Base-by-base conservation (phyloP, 2,797 vertebrate species). In the Melanotaenia maccullochi region DNA sequence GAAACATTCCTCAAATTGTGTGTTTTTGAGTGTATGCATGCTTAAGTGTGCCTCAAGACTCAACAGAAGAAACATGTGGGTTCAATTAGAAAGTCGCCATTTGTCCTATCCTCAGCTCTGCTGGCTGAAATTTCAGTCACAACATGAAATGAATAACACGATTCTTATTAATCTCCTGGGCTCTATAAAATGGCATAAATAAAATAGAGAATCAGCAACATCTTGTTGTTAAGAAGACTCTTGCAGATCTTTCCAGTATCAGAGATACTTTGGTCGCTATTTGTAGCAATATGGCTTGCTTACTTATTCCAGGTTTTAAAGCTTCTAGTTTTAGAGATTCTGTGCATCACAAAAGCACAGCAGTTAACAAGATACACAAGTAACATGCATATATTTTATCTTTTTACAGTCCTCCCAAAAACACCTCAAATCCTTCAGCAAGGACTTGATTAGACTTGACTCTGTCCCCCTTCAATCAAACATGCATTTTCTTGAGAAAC, bases 1-100 rank as follows among this genome's bases (percentile, higher is more conserved):
- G 67, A 90, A 90, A 87, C 81, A 88, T 89, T 89, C 87, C 83
- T 80, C 70, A 68, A 84, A 80, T 66, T 72, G 77, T 87, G 79
- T 78, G 75, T 85, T 68, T 90, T 76, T 84, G 49, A 85, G 82
- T 35, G 71, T 47, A 75, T 73, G 76, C 66, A 73, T 81, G 76
- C 61, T 44, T 52, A 35, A 75, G 76, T 76, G 77, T 59, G 83
- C 83, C 73, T 83, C 74, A 60, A 65, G 58, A 79, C 33, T 75
- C 60, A 35, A 76, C 72, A 73, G 65, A 73, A 74, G 67, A 63
- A 85, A 84, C 89, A 90, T 89, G 77, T 89, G 88, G 81, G 32
- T 35, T 59, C 78, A 61, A 86, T 91, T 85, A 89, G 74, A 80
- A 76, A 75, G 83, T 79, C 57, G 58, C 70, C 71, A 30, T 81